Conservation (phyloP, 1,140 invertebrate genomes). For the Eupristina koningsbergeri region DNA sequence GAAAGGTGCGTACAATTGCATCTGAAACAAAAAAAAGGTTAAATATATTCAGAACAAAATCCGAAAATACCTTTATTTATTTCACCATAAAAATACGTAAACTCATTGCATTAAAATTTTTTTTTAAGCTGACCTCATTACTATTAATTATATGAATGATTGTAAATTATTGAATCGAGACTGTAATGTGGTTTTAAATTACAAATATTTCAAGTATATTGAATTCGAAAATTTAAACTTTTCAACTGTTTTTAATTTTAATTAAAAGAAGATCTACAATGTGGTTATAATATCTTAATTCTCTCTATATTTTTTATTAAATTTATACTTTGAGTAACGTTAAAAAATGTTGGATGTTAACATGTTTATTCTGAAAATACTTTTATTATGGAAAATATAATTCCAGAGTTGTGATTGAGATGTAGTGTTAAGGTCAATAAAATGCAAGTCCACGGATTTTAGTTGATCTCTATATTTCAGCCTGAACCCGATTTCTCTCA, state of each 20-base stretch:
- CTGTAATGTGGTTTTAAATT: too few species aligned
- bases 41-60: neutral
- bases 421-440: neutral
- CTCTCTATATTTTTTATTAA: too few species aligned
- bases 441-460: neutral
- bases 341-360: too few species aligned
- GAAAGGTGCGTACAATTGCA: neutral
- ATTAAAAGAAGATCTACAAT: neutral
- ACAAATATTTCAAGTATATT: too few species aligned
- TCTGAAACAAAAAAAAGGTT: neutral
- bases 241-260: too few species aligned
- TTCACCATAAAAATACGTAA: neutral
- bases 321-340: too few species aligned
- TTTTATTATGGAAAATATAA: neutral
- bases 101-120: neutral
- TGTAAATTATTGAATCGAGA: too few species aligned
- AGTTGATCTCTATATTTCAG: slow-evolving; percentile 15
- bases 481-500: slow-evolving; percentile 44
- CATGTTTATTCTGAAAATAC: too few species aligned
- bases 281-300: neutral
- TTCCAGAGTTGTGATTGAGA: neutral
- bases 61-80: neutral
- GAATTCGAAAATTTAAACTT: too few species aligned
- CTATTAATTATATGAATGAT: too few species aligned
- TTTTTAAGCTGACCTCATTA: too few species aligned